Conservation (phyloP, 2,113 vertebrate species). For the Formicarius rufipectus region DNA sequence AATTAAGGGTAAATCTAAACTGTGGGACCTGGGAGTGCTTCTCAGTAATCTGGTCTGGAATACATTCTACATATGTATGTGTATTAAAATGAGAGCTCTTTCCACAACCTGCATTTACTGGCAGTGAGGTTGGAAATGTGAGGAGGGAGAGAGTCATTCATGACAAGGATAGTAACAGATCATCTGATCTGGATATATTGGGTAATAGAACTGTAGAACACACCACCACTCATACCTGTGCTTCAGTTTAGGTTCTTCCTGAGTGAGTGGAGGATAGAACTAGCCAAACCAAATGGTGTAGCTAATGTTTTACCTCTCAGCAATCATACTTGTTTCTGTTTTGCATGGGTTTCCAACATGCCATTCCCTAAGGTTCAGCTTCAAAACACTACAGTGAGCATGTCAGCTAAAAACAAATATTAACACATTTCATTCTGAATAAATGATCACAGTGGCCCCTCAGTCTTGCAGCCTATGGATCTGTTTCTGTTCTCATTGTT, state of each 20-base stretch:
- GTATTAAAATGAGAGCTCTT: neutral
- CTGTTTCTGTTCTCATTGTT: neutral
- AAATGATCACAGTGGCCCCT: neutral
- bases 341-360: neutral
- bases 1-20: neutral
- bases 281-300: neutral
- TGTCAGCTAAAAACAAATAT: neutral
- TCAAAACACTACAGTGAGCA: neutral
- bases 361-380: neutral
- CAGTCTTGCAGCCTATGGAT: neutral
- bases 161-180: neutral
- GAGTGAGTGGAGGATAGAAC: neutral
- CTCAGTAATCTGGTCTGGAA: neutral
- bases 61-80: neutral
- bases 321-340: neutral
- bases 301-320: neutral
- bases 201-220: neutral
- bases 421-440: neutral
- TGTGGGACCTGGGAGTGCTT: neutral
- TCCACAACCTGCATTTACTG: neutral
- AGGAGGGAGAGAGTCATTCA: neutral
- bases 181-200: neutral
- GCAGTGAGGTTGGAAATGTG: neutral
- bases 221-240: neutral
- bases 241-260: neutral